Base-by-base conservation (phyloP, 2,888 invertebrate species). In the Cyrtodaria siliqua region DNA sequence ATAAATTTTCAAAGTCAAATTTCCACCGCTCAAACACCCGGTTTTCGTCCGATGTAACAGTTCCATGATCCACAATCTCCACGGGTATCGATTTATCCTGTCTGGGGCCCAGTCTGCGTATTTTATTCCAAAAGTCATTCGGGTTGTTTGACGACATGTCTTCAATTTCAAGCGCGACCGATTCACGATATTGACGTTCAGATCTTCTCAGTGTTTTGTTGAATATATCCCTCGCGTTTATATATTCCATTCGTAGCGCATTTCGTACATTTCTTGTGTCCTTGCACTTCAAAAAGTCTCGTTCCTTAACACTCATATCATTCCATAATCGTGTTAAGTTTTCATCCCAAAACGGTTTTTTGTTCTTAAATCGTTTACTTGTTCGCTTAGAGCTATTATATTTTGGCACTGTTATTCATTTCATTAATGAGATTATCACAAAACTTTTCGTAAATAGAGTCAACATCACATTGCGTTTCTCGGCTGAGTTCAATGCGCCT, bases 41-140 rank as follows among this genome's bases (percentile, higher is more conserved):
- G 4, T 44, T 60, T 8, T 57, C 40, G 18, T 57, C 16, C 8
- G 9, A 20, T n/a, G 16, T 20, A 33, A 38, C 23, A 40, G 23
- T 20, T 40, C 57, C 33, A 42, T 57, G 3, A 20, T 38, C 57
- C 20, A 40, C 20, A 38, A 57, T 42, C 40, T 57, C 40, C 2
- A 42, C 40, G 2, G 57, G 57, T n/a, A 57, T 57, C 8, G 18
- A 23, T 42, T 18, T 40, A 24, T 33, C 40, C 9, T 42, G 12
- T 20, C 23, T 33, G 4, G 76, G 76, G 8, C 76, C 71, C 14
- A 71, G 62, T 20, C 42, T 50, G 52, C 61, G 16, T 23, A 71
- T 76, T 52, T 71, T 77, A 1, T 60, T 55, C 77, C 67, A 77
- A 38, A 77, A 72, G 47, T 77, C 71, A 0, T 66, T 63, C 6